A percentile compares a stretch with the other conserved stretches of the same genome.
These are phyloP conservation scores for Sandelia bainsii DNA, from an alignment of 2,797 vertebrate genomes.

Conservation along the genomic window DNA sequence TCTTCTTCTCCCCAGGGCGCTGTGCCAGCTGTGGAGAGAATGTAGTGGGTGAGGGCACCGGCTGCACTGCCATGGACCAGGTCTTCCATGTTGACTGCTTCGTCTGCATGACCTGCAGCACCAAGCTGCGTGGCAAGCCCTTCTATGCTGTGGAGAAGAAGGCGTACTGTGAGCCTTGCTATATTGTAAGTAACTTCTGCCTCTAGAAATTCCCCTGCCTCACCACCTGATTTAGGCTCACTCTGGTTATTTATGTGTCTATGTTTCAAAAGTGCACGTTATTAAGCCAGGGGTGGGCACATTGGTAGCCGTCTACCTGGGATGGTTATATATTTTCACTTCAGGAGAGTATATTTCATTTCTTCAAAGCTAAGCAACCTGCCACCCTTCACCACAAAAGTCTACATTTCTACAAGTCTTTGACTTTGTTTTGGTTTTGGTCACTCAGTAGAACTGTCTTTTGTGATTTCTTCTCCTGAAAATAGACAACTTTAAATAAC, in stretches of 20 bases:
- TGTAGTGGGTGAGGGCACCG: conserved; percentile 96
- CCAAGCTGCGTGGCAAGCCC: conserved; percentile 94
- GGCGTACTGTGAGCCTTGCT: conserved; percentile 97
- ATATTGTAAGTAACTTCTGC: conserved; percentile 89
- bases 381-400: conserved; percentile 17
- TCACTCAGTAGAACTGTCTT: conserved; percentile 21
- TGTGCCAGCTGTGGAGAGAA: conserved; percentile 97
- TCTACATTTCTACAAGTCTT: conserved; percentile 38
- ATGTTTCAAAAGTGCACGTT: conserved; percentile 29
- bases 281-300: conserved; percentile 2
- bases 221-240: conserved; percentile 3
- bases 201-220: conserved; percentile 19
- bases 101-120: conserved; percentile 92
- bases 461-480: neutral
- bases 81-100: conserved; percentile 98
- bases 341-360: conserved; percentile 21
- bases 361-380: conserved; percentile 15
- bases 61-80: conserved; percentile 99
- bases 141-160: conserved; percentile 99
- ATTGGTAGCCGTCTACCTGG: conserved; percentile 3
- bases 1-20: conserved; percentile 85
- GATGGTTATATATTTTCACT: conserved; percentile 24
- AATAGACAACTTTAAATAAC: conserved; percentile 9
- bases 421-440: conserved; percentile 26
- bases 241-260: conserved; percentile 25